phyloP scores from a whole-genome alignment of 2,797 vertebrate genomes.

The Gorsachius magnificus region DNA sequence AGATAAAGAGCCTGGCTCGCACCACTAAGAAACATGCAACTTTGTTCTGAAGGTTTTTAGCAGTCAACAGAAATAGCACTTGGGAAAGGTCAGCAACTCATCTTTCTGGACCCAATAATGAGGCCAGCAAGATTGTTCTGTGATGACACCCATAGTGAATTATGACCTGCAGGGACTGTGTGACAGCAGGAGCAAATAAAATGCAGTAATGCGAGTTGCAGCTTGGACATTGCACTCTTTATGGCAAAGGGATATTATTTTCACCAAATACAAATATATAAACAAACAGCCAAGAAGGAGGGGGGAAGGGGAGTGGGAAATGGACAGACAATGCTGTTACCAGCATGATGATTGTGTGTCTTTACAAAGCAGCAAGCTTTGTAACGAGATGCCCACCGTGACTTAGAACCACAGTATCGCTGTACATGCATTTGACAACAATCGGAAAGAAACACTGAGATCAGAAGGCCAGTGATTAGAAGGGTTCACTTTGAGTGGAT shows the following conservation, averaged over 20 bases:
- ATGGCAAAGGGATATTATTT: background rate
- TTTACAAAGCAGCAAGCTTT: background rate
- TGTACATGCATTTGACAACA: background rate
- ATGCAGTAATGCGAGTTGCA: background rate
- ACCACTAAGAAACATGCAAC: background rate
- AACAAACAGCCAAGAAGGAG: background rate
- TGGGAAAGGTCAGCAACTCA: background rate
- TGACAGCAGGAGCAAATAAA: background rate
- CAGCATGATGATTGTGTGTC: background rate
- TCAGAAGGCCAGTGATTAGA: background rate
- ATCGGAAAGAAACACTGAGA: background rate
- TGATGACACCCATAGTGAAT: background rate
- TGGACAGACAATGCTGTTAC: background rate
- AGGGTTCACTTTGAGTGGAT: background rate
- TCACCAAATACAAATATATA: background rate
- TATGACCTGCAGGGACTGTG: background rate
- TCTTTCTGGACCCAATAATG: background rate
- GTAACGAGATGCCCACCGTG: background rate
- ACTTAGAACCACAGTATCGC: background rate
- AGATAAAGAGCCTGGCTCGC: background rate
- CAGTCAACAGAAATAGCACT: background rate
- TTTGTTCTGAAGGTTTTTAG: background rate
- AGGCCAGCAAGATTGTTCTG: background rate
- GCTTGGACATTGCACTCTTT: background rate
- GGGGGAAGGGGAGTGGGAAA: background rate